Evolutionary conservation across 2,113 vertebrate species (phyloP).

Genomic region (Neodontobutis hainanensis): DNA sequence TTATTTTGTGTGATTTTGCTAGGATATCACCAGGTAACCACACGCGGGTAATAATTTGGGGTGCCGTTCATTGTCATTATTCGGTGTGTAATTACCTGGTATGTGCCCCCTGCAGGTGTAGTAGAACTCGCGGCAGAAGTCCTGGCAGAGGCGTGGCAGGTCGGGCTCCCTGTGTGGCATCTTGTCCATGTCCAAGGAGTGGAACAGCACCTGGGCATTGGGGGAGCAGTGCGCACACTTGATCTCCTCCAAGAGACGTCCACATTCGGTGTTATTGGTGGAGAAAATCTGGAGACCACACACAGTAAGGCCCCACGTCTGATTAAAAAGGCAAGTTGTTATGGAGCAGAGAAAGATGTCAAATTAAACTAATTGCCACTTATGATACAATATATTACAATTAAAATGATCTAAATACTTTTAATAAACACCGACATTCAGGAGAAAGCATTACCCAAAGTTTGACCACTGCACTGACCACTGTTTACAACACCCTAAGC

Average conservation of each 20-base stretch:
- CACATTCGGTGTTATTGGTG: constrained; percentile 97
- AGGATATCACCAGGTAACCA: constrained; percentile 33
- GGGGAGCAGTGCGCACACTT: constrained; percentile 97
- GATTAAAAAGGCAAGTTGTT: constrained; percentile 47
- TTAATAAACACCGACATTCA: no score
- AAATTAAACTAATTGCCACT: no score
- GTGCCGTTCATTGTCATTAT: constrained; percentile 23
- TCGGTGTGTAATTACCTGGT: constrained; percentile 87
- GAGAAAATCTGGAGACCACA: constrained; percentile 90
- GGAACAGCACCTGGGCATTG: constrained; percentile 93
- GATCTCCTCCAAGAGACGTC: constrained; percentile 95
- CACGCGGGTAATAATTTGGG: constrained; percentile 28
- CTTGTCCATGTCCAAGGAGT: constrained; percentile 85
- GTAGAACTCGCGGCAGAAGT: constrained; percentile 98
- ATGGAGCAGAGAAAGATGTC: not conserved
- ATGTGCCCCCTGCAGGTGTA: constrained; percentile 95
- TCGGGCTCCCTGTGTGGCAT: constrained; percentile 85
- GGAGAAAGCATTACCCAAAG: not conserved
- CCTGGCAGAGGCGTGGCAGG: constrained; percentile 92
- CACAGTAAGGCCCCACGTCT: constrained; percentile 30
- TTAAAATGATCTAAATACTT: no score
- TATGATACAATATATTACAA: no score
- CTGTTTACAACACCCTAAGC: constrained; percentile 46
- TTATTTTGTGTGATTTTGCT: constrained; percentile 31
- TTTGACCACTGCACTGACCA: constrained; percentile 8